Evolutionary conservation across 37 sponge, comb jelly and placozoan species (phyloP).

Genomic region (Beroe ovata): DNA sequence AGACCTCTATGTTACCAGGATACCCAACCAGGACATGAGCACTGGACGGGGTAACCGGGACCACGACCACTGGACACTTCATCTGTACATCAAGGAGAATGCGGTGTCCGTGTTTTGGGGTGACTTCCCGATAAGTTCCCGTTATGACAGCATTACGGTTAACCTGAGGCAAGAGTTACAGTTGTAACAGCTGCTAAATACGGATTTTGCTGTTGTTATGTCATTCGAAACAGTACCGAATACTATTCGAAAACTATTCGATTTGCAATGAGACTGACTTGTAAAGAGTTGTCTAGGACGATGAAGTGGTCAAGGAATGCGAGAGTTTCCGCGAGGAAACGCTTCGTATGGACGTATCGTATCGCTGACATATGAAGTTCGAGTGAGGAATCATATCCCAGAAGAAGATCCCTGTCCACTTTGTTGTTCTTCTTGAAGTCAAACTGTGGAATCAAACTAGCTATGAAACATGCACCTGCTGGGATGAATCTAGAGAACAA

Average conservation of each 20-base stretch:
- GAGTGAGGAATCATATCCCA: constrained; percentile 82
- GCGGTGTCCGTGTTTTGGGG: constrained; percentile 64
- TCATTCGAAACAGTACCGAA: too few relatives aligned
- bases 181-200: too few relatives aligned
- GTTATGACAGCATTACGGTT: constrained; percentile 20
- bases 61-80: constrained; percentile 82
- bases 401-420: constrained; percentile 75
- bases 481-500: background rate
- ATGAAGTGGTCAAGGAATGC: constrained; percentile 91
- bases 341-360: constrained; percentile 95
- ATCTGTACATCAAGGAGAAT: constrained; percentile 83
- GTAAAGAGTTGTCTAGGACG: constrained; percentile 22
- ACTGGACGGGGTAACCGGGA: constrained; percentile 87
- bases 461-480: too few relatives aligned
- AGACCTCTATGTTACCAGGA: constrained; percentile 79
- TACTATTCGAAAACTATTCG: too few relatives aligned
- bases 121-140: constrained; percentile 10
- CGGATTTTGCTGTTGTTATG: too few relatives aligned
- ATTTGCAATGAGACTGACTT: too few relatives aligned
- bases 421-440: constrained; percentile 75
- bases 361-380: constrained; percentile 78
- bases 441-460: background rate
- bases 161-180: background rate
- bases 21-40: constrained; percentile 88
- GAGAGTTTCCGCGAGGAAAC: constrained; percentile 89